Evolutionary conservation across 2,888 invertebrate species (phyloP), one percentile per base, ranked within the genome.

Genomic region (Neoscelio sp.): DNA sequence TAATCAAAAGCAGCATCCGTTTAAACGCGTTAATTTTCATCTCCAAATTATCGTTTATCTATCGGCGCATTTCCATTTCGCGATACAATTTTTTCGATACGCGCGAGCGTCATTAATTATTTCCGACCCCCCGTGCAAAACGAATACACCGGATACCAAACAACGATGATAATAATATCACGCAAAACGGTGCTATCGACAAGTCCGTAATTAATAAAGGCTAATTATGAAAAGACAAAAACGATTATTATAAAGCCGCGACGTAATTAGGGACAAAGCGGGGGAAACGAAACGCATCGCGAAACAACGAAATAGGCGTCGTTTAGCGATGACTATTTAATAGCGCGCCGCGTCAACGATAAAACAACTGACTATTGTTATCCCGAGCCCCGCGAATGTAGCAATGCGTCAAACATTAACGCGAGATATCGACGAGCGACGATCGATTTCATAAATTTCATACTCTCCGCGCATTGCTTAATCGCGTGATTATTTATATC

Each of bases 331-430:
- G 68, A 58, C 48, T 58, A 12, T 65, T 58, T 58, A 56, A 68
- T 56, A 20, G 10, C 35, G n/a, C 23, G 10, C 26, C 18, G 7
- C 30, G 15, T 28, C n/a, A 26, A 38, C 20, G 38, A 70, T 70
- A 70, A 44, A 70, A 26, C 40, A 26, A 58, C 48, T 58, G 58
- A 70, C 48, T 33, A 70, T 70, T 70, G 68, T 70, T 58, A 48
- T 70, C 48, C 8, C 44, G 2, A 52, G 28, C 8, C 2, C 15
- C 44, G 46, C 20, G 5, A 33, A 40, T 52, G 52, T 62, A 35
- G 46, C 38, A 64, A 64, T 50, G 33, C 23, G 40, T 67, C 54
- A 67, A 54, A 67, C 54, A 54, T 67, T 67, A 67, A 54, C 54
- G 33, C 18, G 10, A 18, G 0, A n/a, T 46, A 52, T 42, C 54